Evolutionary conservation across 1,140 invertebrate species (phyloP), one percentile per base, ranked within the genome.

Genomic region (Rhagoletis zephyria): DNA sequence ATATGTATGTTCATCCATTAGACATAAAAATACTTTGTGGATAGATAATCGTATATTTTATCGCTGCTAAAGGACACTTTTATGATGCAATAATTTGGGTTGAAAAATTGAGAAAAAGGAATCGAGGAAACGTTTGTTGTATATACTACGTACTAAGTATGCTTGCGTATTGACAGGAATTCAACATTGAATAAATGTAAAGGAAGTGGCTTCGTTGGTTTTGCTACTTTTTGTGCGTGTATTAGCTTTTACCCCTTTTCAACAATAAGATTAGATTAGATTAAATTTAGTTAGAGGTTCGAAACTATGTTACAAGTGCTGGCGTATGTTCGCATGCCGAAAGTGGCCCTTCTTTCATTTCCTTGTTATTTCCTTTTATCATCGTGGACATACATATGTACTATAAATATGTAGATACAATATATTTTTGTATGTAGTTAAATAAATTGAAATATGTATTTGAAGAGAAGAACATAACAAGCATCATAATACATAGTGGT

Each of bases 61-160:
- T 59, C 48, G 48, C 74, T 45, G 42, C 67, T 74, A 81, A 56
- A 56, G 48, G 74, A 19, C n/a, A 56, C 14, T 81, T 81, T 81
- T 81, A 81, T 81, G 74, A 81, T 30, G 74, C 74, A 81, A 81
- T 81, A 56, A 81, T 81, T 81, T 81, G 45, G 48, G 74, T 81
- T 81, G 9, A 81, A 30, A 48, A 81, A 56, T 56, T 51, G 45
- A 56, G 51, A 51, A 77, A 74, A 40, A 40, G 40, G 40, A n/a
- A 67, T 4, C 30, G 30, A 19, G 16, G 30, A 67, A 67, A 67
- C 30, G 1, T 30, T 30, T 14, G 30, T n/a, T 0, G 16, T 7
- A 63, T 6, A 14, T 63, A 63, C 9, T 30, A 30, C n/a, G n/a
- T n/a, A n/a, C n/a, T n/a, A n/a, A n/a, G n/a, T 30, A 30, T 30